These are phyloP conservation scores for Myopa tessellatipennis DNA, from an alignment of 2,888 invertebrate genomes.

Conservation along the genomic window DNA sequence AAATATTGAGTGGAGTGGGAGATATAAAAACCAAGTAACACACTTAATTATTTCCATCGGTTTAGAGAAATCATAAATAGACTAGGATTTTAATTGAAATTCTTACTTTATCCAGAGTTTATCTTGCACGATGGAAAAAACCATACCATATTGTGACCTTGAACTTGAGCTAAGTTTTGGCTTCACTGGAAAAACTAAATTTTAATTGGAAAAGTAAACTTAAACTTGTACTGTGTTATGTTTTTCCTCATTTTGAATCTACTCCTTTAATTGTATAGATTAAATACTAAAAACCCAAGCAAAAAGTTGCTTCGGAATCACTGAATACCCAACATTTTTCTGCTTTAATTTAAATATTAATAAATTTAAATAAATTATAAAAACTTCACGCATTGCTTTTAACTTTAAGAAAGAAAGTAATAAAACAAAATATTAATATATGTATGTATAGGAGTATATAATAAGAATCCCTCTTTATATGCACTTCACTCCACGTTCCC, in stretches of 20 bases:
- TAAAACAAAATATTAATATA: neutral
- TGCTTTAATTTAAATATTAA: neutral
- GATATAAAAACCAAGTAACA: too few relatives aligned
- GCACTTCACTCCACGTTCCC: conserved; percentile 4
- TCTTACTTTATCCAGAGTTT: neutral
- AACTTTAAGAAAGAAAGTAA: neutral
- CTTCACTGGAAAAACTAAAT: neutral
- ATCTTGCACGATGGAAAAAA: neutral
- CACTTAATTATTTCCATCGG: too few relatives aligned
- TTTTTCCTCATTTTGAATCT: too few relatives aligned
- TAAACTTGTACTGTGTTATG: neutral
- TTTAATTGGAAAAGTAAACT: neutral
- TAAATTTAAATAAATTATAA: neutral
- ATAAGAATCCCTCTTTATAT: neutral
- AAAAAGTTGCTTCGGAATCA: too few relatives aligned
- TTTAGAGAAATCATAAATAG: too few relatives aligned
- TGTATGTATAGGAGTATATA: neutral
- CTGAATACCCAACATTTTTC: too few relatives aligned
- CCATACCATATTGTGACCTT: neutral
- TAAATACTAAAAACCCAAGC: too few relatives aligned
- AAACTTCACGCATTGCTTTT: neutral
- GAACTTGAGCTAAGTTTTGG: neutral
- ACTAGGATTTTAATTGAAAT: too few relatives aligned
- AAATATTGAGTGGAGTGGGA: neutral
- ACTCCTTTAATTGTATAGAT: too few relatives aligned